Evolutionary conservation across 2,113 vertebrate species (phyloP).

Genomic region (Platichthys stellatus): DNA sequence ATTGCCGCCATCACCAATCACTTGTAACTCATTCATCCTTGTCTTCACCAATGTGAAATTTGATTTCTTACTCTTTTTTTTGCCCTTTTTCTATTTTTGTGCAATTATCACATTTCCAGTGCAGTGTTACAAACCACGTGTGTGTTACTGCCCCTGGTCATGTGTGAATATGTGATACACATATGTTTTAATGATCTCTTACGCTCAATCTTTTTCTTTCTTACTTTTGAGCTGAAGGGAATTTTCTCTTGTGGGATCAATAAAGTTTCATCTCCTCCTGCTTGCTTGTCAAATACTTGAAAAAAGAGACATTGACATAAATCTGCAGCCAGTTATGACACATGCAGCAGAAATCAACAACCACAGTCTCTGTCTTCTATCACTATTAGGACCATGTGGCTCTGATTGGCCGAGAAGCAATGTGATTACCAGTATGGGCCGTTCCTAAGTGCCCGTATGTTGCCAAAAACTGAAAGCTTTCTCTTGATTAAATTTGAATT

Average conservation of each 20-base stretch:
- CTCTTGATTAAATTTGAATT: conserved; percentile 3
- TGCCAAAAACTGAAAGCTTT: conserved; percentile 9
- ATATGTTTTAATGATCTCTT: too few relatives aligned
- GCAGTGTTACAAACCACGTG: too few relatives aligned
- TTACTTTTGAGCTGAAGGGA: background rate
- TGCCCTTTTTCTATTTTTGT: background rate
- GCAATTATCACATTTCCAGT: background rate
- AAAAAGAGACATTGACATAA: background rate
- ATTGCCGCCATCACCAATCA: too few relatives aligned
- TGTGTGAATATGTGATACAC: background rate
- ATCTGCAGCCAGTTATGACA: background rate
- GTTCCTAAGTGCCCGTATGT: background rate
- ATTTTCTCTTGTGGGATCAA: background rate
- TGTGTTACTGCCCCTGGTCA: background rate
- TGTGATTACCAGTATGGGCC: background rate
- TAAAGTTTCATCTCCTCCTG: background rate
- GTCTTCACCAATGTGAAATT: too few relatives aligned
- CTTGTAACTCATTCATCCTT: background rate
- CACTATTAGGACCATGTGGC: background rate
- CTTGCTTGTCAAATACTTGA: background rate
- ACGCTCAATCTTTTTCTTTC: background rate
- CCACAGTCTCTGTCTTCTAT: background rate
- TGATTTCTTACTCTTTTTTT: background rate
- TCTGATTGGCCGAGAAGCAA: background rate
- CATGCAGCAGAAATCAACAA: background rate